Conservation (phyloP, 1,140 invertebrate genomes). For the Drosophila bocki region DNA sequence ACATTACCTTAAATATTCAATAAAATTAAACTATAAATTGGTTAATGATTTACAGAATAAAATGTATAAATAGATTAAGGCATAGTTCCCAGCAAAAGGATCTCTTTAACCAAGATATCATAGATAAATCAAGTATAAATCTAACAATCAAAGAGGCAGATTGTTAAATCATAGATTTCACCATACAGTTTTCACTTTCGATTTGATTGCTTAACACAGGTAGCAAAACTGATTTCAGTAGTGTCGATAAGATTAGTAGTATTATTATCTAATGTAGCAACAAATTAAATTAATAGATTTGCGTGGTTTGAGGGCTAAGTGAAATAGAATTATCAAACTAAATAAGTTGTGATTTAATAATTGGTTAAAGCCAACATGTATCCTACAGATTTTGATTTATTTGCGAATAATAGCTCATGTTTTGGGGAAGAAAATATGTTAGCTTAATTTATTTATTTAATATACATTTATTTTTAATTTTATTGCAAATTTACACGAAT, state of each 20-base stretch:
- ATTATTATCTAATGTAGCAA: constrained; percentile 8
- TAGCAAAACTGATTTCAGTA: constrained; percentile 42
- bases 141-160: too few species aligned
- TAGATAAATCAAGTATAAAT: background rate
- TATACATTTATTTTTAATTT: background rate
- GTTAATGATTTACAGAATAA: too few species aligned
- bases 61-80: background rate
- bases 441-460: background rate
- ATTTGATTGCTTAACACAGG: constrained; percentile 34
- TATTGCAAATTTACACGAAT: too few species aligned
- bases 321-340: background rate
- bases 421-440: background rate
- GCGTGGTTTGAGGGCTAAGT: background rate
- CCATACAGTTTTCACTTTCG: constrained; percentile 42
- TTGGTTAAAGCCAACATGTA: too few species aligned
- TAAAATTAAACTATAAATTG: too few species aligned
- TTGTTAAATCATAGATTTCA: constrained; percentile 27
- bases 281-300: background rate
- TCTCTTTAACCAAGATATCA: background rate
- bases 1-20: background rate
- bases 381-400: background rate
- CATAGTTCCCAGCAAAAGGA: background rate
- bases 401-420: background rate
- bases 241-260: constrained; percentile 57
- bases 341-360: background rate